These are phyloP conservation scores for Pherbina coryleti DNA, from an alignment of 2,888 invertebrate genomes.

Conservation along the genomic window DNA sequence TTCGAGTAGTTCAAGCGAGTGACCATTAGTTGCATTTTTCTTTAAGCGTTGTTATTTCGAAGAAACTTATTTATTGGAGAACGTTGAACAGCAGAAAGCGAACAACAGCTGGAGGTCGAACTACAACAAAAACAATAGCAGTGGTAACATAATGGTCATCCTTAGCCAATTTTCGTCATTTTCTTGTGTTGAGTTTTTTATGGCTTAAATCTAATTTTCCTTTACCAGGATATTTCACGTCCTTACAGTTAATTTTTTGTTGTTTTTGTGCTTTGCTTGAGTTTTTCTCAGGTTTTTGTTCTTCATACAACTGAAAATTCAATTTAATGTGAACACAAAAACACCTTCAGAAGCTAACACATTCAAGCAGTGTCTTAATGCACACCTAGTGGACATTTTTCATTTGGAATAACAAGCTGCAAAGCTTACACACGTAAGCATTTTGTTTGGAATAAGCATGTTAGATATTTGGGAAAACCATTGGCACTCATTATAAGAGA, in stretches of 20 bases:
- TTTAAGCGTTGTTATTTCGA: neutral
- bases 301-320: slow-evolving; percentile 16
- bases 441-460: no score
- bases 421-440: no score
- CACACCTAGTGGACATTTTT: no score
- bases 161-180: slow-evolving; percentile 14
- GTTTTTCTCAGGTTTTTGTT: neutral
- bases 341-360: neutral
- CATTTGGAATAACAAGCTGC: no score
- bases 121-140: neutral
- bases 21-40: slow-evolving; percentile 25
- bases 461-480: no score
- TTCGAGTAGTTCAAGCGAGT: neutral
- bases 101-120: slow-evolving; percentile 3
- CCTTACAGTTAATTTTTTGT: slow-evolving; percentile 15
- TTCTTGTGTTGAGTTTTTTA: neutral
- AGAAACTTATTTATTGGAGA: neutral
- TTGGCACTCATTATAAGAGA: no score
- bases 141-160: slow-evolving; percentile 21
- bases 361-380: neutral
- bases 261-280: neutral
- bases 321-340: slow-evolving; percentile 14
- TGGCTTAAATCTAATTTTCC: slow-evolving; percentile 21
- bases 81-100: neutral
- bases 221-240: neutral